A percentile compares a stretch with the other conserved stretches of the same genome.
These are phyloP conservation scores for Nasonia vitripennis DNA, from an alignment of 1,140 invertebrate genomes.

Conservation along the genomic window DNA sequence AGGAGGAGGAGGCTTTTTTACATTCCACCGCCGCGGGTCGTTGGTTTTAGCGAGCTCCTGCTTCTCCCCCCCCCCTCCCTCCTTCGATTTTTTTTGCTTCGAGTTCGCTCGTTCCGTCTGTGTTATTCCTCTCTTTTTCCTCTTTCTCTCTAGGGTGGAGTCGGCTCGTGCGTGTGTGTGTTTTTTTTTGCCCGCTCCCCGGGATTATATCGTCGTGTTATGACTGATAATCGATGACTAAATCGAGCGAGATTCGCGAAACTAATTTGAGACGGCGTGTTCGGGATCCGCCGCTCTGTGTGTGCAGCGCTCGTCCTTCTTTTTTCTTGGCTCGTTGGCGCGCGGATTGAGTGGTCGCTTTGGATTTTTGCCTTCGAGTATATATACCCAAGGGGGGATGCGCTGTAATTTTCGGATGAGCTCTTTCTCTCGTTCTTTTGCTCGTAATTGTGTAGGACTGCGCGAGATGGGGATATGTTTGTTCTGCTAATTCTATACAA, in stretches of 20 bases:
- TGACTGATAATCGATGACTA: slow-evolving; percentile 55
- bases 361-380: slow-evolving; percentile 35
- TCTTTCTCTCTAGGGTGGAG: slow-evolving; percentile 6
- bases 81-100: neutral
- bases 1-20: slow-evolving; percentile 38
- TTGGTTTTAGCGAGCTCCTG: slow-evolving; percentile 44
- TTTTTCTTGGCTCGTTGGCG: neutral
- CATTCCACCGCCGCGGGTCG: slow-evolving; percentile 53
- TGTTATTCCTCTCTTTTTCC: neutral
- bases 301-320: neutral
- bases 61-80: neutral
- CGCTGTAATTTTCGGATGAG: slow-evolving; percentile 21
- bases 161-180: neutral
- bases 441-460: neutral
- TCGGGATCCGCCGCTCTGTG: neutral
- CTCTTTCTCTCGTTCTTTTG: neutral
- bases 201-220: slow-evolving; percentile 51
- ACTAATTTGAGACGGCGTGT: slow-evolving; percentile 50
- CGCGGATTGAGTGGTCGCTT: neutral
- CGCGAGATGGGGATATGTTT: neutral
- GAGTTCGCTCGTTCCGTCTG: neutral
- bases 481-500: neutral
- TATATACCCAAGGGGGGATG: too few relatives aligned
- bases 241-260: slow-evolving; percentile 50
- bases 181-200: slow-evolving; percentile 1